Conservation (phyloP, 2,797 vertebrate genomes). For the Hydrolagus colliei region DNA sequence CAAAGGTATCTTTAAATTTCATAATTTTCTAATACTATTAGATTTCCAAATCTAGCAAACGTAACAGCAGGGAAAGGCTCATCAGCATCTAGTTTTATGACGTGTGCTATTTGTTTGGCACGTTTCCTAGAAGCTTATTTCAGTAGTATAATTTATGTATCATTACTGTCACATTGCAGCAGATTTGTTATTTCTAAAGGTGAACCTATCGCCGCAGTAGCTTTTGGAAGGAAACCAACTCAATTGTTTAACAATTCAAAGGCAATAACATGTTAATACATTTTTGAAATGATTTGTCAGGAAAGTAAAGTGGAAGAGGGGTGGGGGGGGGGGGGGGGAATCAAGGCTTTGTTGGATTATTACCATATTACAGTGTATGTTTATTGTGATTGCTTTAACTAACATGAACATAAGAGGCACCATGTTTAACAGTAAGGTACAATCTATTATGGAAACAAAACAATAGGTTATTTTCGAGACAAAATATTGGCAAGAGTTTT, state of each 20-base stretch:
- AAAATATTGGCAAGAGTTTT: not conserved
- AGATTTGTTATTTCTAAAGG: not conserved
- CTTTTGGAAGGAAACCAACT: slow-evolving; percentile 5
- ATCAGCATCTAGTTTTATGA: not conserved
- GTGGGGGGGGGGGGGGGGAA: no score
- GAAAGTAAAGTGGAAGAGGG: not conserved
- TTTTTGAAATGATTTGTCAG: not conserved
- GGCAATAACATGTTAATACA: not conserved
- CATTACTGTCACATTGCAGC: not conserved
- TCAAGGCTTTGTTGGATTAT: not conserved
- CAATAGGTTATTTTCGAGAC: not conserved
- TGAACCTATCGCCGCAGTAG: not conserved
- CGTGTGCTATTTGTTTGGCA: not conserved
- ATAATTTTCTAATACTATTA: no score
- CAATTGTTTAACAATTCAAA: not conserved
- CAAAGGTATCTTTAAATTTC: no score
- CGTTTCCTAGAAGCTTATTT: not conserved
- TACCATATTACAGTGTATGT: not conserved
- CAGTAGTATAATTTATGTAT: not conserved
- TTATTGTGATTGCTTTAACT: not conserved
- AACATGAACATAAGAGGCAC: not conserved
- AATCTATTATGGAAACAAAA: not conserved
- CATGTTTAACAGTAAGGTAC: not conserved
- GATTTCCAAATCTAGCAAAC: not conserved
- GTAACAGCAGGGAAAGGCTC: not conserved